Conservation (phyloP, 2,113 vertebrate species). For the Climacteris rufus region DNA sequence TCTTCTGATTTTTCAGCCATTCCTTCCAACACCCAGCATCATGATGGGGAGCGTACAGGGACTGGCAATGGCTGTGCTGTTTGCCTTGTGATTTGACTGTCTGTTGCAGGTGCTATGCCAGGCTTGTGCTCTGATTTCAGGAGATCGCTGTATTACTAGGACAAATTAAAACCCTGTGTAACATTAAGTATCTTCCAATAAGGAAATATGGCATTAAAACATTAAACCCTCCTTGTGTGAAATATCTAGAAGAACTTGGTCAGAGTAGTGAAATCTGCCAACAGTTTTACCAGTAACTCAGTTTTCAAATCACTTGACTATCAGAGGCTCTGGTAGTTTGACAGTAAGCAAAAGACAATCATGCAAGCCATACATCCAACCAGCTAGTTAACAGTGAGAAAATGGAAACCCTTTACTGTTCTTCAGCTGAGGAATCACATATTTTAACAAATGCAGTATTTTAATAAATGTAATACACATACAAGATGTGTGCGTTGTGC, state of each 20-base stretch:
- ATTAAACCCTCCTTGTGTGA: background rate
- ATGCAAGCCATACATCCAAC: background rate
- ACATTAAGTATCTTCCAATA: background rate
- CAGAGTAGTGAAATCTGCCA: background rate
- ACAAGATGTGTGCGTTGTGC: rapidly evolving
- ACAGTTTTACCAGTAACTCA: background rate
- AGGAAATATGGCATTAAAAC: background rate
- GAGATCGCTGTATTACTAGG: background rate
- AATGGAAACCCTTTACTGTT: rapidly evolving
- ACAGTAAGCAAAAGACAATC: background rate
- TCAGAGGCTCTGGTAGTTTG: background rate
- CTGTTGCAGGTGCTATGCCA: background rate
- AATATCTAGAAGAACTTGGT: background rate
- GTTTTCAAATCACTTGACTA: background rate
- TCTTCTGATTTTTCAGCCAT: background rate
- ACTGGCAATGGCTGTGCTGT: background rate
- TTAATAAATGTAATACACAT: background rate
- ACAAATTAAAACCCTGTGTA: background rate
- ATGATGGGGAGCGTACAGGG: background rate
- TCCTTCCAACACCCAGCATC: background rate
- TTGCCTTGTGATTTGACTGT: background rate
- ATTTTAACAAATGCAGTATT: background rate
- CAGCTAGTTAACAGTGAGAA: background rate
- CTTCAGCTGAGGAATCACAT: background rate
- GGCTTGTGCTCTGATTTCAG: background rate